A percentile compares a stretch with the other conserved stretches of the same genome.
phyloP scores from a whole-genome alignment of 2,888 invertebrate genomes.

The Ceramica pisi region DNA sequence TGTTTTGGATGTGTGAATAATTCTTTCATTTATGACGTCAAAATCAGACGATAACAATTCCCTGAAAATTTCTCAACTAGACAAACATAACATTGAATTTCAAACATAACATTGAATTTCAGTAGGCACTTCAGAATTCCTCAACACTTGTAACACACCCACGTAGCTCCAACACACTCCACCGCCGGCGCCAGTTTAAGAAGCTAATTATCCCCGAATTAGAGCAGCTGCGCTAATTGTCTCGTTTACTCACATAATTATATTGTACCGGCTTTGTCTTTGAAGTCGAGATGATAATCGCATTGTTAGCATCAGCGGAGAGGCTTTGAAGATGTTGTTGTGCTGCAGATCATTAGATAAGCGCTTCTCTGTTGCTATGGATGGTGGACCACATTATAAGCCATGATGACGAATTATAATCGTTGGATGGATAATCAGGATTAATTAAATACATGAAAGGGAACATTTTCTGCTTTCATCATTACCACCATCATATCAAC shows the following conservation, averaged over 20 bases:
- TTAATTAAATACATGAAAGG: too few species aligned
- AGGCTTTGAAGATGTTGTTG: constrained; percentile 34
- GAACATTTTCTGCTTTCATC: too few species aligned
- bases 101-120: background rate
- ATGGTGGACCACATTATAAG: background rate
- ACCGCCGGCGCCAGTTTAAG: constrained; percentile 20
- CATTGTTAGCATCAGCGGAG: constrained; percentile 37
- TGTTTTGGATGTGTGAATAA: too few species aligned
- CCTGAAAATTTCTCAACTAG: background rate
- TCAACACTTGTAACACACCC: background rate
- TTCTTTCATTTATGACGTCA: too few species aligned
- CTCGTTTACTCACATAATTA: constrained; percentile 53
- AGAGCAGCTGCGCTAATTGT: constrained; percentile 51
- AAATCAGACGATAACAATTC: background rate
- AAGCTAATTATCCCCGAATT: constrained; percentile 51
- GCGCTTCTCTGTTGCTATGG: constrained; percentile 15
- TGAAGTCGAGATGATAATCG: constrained; percentile 47
- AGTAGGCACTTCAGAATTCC: background rate
- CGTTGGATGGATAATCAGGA: background rate
- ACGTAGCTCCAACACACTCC: background rate
- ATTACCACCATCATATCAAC: too few species aligned
- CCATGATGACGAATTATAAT: background rate
- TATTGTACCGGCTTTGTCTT: constrained; percentile 47
- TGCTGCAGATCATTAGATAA: constrained; percentile 29
- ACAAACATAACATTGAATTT: background rate